Percentiles rank a stretch among this genome's conserved stretches.
phyloP scores from a whole-genome alignment of 2,113 vertebrate species.

The Larimichthys crocea region DNA sequence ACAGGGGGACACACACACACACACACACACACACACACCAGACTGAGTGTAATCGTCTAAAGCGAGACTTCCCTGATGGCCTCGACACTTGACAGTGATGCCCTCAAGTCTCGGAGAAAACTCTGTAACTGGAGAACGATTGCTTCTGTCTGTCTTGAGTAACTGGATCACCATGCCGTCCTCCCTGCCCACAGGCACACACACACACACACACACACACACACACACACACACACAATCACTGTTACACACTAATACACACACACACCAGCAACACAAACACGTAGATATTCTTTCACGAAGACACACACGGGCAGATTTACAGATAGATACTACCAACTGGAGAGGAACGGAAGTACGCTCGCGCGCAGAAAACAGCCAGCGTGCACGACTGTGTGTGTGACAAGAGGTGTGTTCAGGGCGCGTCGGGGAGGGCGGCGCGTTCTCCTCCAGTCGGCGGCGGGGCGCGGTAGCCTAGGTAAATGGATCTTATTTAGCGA shows the following conservation, averaged over 20 bases:
- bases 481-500: slow-evolving; percentile 88
- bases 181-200: slow-evolving; percentile 61
- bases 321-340: slow-evolving; percentile 27
- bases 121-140: slow-evolving; percentile 80
- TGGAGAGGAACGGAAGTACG: slow-evolving; percentile 3
- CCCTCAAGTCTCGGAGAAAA: slow-evolving; percentile 78
- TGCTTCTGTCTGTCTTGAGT: slow-evolving; percentile 81
- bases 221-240: slow-evolving; percentile 19
- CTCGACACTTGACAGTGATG: slow-evolving; percentile 78
- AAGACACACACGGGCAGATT: slow-evolving; percentile 27
- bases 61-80: slow-evolving; percentile 78
- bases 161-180: slow-evolving; percentile 71
- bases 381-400: slow-evolving; percentile 3
- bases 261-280: not conserved
- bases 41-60: slow-evolving; percentile 76
- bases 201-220: slow-evolving; percentile 31
- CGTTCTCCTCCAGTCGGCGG: slow-evolving; percentile 55
- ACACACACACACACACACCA: slow-evolving; percentile 43
- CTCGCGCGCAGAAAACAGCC: slow-evolving; percentile 13
- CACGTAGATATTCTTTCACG: slow-evolving; percentile 32
- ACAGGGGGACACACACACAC: slow-evolving; percentile 25
- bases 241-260: not conserved
- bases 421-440: slow-evolving; percentile 6
- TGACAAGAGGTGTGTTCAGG: slow-evolving; percentile 52
- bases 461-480: slow-evolving; percentile 73